Conservation (phyloP, 2,797 vertebrate species). For the Loriculus beryllinus region DNA sequence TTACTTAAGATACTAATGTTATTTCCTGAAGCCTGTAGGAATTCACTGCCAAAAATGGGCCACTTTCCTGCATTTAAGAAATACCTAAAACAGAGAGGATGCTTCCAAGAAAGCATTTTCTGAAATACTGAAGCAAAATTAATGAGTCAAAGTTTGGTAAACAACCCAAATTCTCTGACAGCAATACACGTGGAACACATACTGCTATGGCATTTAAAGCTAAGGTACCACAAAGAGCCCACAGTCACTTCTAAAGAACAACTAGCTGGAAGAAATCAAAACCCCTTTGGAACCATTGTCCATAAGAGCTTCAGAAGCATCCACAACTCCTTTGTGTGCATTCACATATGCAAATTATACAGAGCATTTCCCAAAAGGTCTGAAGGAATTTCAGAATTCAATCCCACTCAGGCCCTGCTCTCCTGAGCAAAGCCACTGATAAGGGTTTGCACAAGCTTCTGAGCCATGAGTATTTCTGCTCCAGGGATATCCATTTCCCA, state of each 20-base stretch:
- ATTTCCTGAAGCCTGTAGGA: background rate
- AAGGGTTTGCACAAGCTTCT: background rate
- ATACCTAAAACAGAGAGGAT: background rate
- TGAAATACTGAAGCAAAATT: background rate
- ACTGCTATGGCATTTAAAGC: background rate
- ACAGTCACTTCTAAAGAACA: background rate
- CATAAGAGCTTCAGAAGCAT: background rate
- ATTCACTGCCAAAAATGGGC: background rate
- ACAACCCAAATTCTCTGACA: background rate
- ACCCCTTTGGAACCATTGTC: fast-evolving
- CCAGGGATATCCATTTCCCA: background rate
- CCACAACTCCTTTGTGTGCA: background rate
- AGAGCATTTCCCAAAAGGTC: background rate
- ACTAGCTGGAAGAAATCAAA: background rate
- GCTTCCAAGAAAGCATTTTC: background rate
- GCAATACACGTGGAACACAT: background rate
- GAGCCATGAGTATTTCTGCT: background rate
- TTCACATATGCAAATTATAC: background rate
- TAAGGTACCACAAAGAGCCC: background rate
- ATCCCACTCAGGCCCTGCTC: background rate
- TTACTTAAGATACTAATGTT: background rate
- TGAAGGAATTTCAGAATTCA: background rate
- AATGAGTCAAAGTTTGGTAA: background rate
- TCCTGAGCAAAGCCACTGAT: fast-evolving
- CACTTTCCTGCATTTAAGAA: background rate